A percentile compares a stretch with the other conserved stretches of the same genome.
Conservation (phyloP, 2,113 vertebrate genomes). For the Bos javanicus region DNA sequence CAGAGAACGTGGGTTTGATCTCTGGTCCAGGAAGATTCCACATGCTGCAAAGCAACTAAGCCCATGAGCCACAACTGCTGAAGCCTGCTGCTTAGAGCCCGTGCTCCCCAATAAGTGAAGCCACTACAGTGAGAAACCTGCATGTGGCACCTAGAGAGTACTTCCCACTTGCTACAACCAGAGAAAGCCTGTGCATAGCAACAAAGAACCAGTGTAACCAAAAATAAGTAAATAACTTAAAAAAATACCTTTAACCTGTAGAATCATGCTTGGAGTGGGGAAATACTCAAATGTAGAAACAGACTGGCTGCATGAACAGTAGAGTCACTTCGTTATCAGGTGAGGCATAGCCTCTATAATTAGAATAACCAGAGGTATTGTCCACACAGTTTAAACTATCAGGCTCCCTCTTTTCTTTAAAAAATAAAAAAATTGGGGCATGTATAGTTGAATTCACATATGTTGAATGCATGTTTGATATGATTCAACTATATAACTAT, state of each 20-base stretch:
- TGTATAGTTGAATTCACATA: slow-evolving; percentile 4
- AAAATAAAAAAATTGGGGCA: not conserved
- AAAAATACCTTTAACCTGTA: not conserved
- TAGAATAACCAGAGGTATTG: not conserved
- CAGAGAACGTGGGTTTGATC: not conserved
- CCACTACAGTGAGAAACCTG: not conserved
- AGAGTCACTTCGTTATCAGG: not conserved
- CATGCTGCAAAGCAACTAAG: not conserved
- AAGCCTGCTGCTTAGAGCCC: not conserved
- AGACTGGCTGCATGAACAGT: not conserved
- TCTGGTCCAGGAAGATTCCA: not conserved
- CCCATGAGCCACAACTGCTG: not conserved
- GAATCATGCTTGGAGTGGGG: not conserved
- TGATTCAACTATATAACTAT: not conserved
- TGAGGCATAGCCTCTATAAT: not conserved
- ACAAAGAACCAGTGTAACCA: not conserved
- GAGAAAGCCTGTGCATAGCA: not conserved
- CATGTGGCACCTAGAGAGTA: not conserved
- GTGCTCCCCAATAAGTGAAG: not conserved
- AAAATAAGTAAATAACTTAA: not conserved
- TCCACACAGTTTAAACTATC: not conserved
- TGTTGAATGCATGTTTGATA: slow-evolving; percentile 34
- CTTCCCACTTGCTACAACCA: not conserved
- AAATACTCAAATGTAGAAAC: not conserved
- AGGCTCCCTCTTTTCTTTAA: not conserved